A percentile compares a stretch with the other conserved stretches of the same genome.
Evolutionary conservation across 2,888 invertebrate species (phyloP).

Genomic region (Pegoplata infirma): DNA sequence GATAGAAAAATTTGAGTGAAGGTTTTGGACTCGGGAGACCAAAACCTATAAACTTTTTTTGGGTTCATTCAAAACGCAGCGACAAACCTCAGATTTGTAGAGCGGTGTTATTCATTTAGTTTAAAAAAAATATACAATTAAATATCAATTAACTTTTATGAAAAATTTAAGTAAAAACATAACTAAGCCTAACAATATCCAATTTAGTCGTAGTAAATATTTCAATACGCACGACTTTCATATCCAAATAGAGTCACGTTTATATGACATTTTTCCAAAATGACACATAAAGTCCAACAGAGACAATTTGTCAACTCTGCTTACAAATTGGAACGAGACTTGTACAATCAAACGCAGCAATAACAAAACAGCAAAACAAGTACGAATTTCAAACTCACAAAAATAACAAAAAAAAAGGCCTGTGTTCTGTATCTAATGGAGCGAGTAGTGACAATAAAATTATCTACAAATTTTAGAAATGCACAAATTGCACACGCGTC

Average conservation of each 20-base stretch:
- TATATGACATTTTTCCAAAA: conserved; percentile 50
- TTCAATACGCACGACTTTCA: conserved; percentile 45
- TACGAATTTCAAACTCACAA: not conserved
- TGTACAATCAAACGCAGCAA: not conserved
- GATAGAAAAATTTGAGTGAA: too few species aligned
- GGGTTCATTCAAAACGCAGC: too few species aligned
- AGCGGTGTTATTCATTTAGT: too few species aligned
- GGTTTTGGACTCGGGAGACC: too few species aligned
- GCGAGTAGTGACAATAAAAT: conserved; percentile 59
- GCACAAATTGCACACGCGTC: conserved; percentile 61
- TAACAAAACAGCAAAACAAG: not conserved
- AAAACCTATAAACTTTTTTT: too few species aligned
- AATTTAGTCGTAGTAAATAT: conserved; percentile 10
- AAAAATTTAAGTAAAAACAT: not conserved
- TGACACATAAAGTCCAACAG: conserved; percentile 50
- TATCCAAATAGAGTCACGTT: conserved; percentile 58
- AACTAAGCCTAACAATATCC: not conserved
- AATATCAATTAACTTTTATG: conserved; percentile 10
- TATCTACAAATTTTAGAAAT: conserved; percentile 54
- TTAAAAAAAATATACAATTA: conserved; percentile 13
- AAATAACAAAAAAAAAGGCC: too few species aligned
- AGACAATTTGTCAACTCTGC: conserved; percentile 48
- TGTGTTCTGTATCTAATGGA: conserved; percentile 54
- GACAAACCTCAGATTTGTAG: too few species aligned
- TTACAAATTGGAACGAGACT: conserved; percentile 40